Evolutionary conservation across 2,888 invertebrate species (phyloP).

Genomic region (Nasonia oneida): DNA sequence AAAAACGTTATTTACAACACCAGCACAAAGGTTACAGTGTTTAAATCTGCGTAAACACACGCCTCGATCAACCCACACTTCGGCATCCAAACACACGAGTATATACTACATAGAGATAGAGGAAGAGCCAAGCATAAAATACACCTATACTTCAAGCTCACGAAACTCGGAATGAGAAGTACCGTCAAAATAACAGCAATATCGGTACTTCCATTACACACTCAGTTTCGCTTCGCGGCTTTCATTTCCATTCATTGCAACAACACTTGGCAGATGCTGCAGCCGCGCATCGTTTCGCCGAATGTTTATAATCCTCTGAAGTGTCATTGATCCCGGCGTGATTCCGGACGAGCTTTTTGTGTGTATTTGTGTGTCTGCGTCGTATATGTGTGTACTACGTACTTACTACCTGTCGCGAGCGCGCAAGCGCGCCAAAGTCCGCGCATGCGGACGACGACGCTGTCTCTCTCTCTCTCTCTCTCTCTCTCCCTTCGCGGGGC

Average conservation of each 20-base stretch:
- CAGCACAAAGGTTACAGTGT: neutral
- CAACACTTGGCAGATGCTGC: too few relatives aligned
- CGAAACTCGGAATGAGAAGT: neutral
- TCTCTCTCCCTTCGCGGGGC: neutral
- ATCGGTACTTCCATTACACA: conserved; percentile 16
- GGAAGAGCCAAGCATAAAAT: neutral
- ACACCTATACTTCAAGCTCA: neutral
- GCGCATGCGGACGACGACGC: neutral
- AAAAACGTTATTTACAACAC: neutral
- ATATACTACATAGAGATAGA: neutral
- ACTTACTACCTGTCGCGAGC: neutral
- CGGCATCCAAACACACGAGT: neutral
- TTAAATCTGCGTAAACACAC: neutral
- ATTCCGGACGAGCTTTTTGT: neutral
- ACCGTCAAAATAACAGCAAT: neutral
- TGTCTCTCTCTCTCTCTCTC: neutral
- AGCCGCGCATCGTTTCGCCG: too few relatives aligned
- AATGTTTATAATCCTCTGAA: neutral
- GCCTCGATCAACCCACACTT: neutral
- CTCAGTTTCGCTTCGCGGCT: neutral
- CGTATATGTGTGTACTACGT: too few relatives aligned
- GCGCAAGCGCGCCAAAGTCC: neutral
- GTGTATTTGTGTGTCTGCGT: neutral
- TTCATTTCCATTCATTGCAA: neutral
- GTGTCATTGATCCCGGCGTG: conserved; percentile 11